These are phyloP conservation scores for Glomeris maerens DNA, from an alignment of 1,140 invertebrate genomes.

Conservation along the genomic window DNA sequence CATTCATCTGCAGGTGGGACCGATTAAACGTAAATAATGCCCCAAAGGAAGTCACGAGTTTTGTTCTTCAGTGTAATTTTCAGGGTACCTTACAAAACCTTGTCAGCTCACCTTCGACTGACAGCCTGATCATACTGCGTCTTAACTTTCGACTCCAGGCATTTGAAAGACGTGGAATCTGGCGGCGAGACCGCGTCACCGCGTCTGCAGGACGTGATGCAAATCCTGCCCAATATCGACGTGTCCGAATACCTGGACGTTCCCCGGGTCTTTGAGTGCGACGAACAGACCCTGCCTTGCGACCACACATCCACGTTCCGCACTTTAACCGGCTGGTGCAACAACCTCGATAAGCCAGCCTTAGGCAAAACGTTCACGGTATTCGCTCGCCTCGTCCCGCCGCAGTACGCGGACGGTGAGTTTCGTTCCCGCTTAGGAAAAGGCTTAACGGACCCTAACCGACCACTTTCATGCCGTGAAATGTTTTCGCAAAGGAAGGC, in stretches of 20 bases:
- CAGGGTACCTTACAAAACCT: too few relatives aligned
- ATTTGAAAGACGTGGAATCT: slow-evolving; percentile 32
- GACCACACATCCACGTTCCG: slow-evolving; percentile 66
- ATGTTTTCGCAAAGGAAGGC: slow-evolving; percentile 32
- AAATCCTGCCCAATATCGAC: slow-evolving; percentile 34
- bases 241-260: slow-evolving; percentile 32
- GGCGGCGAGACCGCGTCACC: slow-evolving; percentile 21
- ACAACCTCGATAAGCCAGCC: slow-evolving; percentile 72
- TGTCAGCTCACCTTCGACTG: too few relatives aligned
- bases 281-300: slow-evolving; percentile 45
- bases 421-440: slow-evolving; percentile 8
- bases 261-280: slow-evolving; percentile 33
- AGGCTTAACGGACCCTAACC: too few relatives aligned
- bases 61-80: too few relatives aligned
- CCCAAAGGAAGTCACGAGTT: too few relatives aligned
- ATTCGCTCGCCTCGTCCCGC: slow-evolving; percentile 67
- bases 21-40: too few relatives aligned
- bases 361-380: slow-evolving; percentile 71
- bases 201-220: slow-evolving; percentile 31
- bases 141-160: slow-evolving; percentile 10
- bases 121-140: too few relatives aligned
- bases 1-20: too few relatives aligned
- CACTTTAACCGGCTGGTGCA: slow-evolving; percentile 72
- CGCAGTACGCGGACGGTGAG: slow-evolving; percentile 73
- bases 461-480: background rate